Conservation (phyloP, 92 coral and sea anemone genomes). For the Bergia puertoricense region DNA sequence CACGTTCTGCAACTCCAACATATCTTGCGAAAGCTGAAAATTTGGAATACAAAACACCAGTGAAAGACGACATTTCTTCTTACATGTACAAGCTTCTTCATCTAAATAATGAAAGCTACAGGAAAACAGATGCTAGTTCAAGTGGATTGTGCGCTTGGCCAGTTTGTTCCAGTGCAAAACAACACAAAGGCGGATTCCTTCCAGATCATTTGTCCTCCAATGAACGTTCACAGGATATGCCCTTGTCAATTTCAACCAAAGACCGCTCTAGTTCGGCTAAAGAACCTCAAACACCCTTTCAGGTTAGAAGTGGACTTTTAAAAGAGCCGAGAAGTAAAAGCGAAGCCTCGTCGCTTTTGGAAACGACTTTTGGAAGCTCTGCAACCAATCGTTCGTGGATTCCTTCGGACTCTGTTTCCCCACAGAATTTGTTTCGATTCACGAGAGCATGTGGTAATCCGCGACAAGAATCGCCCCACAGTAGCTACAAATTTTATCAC, state of each 20-base stretch:
- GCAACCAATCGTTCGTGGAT: conserved; percentile 17
- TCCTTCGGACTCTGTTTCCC: conserved; percentile 31
- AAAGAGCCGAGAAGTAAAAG: conserved; percentile 19
- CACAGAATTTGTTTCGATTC: conserved; percentile 9
- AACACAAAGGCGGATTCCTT: conserved; percentile 58
- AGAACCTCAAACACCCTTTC: not conserved
- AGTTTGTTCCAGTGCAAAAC: conserved; percentile 51
- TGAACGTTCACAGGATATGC: conserved; percentile 15
- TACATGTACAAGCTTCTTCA: conserved; percentile 35
- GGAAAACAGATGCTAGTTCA: not conserved
- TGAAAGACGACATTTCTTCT: conserved; percentile 10
- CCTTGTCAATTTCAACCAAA: not conserved
- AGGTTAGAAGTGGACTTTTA: not conserved
- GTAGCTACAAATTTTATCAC: conserved; percentile 68
- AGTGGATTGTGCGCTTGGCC: conserved; percentile 63
- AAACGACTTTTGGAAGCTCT: not conserved
- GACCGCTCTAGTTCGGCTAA: conserved; percentile 26
- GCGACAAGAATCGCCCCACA: conserved; percentile 51
- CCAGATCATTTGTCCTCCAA: conserved; percentile 5
- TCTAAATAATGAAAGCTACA: conserved; percentile 2
- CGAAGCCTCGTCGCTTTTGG: not conserved
- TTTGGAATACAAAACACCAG: not conserved
- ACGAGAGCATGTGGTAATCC: conserved; percentile 9
- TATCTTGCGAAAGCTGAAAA: not conserved
- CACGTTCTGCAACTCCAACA: conserved; percentile 5